A percentile compares a stretch with the other conserved stretches of the same genome.
phyloP scores from a whole-genome alignment of 2,797 vertebrate species.

The Hoplostethus mediterraneus region DNA sequence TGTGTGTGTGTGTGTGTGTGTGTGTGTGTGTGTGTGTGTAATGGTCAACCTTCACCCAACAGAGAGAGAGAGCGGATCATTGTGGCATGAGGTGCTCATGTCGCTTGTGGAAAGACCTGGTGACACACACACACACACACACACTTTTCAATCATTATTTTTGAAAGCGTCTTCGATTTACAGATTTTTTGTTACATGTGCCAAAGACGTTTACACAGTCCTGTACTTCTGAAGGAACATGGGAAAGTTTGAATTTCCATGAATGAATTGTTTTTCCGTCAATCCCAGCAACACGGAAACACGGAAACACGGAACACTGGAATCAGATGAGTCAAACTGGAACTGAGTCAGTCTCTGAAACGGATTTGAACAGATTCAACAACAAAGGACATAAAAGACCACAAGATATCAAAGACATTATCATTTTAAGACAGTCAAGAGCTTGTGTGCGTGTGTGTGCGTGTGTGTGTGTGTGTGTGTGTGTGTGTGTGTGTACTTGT shows the following conservation, averaged over 20 bases:
- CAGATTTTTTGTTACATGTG: too few species aligned
- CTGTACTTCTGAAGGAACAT: neutral
- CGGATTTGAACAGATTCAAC: too few species aligned
- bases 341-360: too few species aligned
- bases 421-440: too few species aligned
- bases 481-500: too few species aligned
- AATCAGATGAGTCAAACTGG: too few species aligned
- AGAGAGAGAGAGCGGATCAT: constrained; percentile 30
- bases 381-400: neutral
- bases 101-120: constrained; percentile 37
- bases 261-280: constrained; percentile 13
- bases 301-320: too few species aligned
- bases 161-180: too few species aligned
- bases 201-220: too few species aligned
- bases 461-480: too few species aligned
- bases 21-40: constrained; percentile 7
- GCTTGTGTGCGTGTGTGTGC: too few species aligned
- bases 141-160: neutral
- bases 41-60: constrained; percentile 44
- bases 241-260: neutral
- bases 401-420: neutral
- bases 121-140: constrained; percentile 8
- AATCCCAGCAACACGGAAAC: neutral
- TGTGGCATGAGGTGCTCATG: constrained; percentile 22
- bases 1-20: neutral